These are phyloP conservation scores for Suricata suricatta DNA, from an alignment of 2,113 vertebrate species.

Conservation along the genomic window DNA sequence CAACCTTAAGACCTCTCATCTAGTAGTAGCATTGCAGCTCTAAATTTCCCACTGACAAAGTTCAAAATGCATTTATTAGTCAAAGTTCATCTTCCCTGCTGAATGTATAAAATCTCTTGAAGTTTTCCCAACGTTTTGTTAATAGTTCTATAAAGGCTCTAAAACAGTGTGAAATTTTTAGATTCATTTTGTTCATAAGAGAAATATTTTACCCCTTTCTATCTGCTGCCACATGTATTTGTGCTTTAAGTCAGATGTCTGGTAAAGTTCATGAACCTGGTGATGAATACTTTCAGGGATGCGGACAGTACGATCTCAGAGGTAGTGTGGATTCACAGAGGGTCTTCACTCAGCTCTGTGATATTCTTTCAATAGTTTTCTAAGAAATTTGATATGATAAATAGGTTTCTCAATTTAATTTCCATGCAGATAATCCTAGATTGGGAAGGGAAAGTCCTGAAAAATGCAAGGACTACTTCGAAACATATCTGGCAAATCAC, in stretches of 20 bases:
- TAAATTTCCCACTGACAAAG: background rate
- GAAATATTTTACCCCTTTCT: background rate
- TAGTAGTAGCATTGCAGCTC: background rate
- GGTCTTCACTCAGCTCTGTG: background rate
- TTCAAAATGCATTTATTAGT: slow-evolving; percentile 19
- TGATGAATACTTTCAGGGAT: background rate
- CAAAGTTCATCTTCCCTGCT: background rate
- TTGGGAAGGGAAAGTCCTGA: background rate
- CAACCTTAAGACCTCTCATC: background rate
- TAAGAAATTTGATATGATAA: background rate
- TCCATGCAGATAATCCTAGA: background rate
- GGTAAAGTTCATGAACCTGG: background rate
- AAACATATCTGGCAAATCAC: background rate
- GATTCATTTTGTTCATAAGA: background rate
- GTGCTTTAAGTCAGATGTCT: background rate
- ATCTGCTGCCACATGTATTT: background rate
- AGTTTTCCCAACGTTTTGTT: background rate
- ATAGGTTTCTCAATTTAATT: background rate
- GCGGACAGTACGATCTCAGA: background rate
- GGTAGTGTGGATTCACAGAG: background rate
- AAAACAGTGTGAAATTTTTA: background rate
- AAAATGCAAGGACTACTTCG: background rate
- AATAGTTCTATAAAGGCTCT: background rate
- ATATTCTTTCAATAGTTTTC: background rate
- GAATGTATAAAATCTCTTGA: background rate